phyloP scores from a whole-genome alignment of 2,888 invertebrate genomes.

The Tortrix viridana region DNA sequence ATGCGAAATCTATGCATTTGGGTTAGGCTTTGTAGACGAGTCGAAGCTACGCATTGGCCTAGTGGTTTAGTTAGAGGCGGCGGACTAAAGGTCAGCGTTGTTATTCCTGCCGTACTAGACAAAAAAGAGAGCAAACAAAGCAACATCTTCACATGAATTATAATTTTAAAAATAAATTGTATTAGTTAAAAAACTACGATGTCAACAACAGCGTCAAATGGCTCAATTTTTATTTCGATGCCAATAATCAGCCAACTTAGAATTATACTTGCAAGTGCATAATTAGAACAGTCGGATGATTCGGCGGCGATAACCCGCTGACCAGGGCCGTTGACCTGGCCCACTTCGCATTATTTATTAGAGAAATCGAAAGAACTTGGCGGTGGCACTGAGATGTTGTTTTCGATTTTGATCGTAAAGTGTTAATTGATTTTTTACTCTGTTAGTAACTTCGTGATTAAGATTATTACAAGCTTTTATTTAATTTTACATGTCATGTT shows the following conservation, averaged over 20 bases:
- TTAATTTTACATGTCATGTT: too few relatives aligned
- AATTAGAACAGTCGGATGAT: constrained; percentile 10
- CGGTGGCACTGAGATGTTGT: constrained; percentile 11
- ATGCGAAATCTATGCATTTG: constrained; percentile 18
- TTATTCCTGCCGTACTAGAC: too few relatives aligned
- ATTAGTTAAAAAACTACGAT: too few relatives aligned
- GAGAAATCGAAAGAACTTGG: constrained; percentile 24
- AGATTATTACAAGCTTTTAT: too few relatives aligned
- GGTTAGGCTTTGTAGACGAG: constrained; percentile 15
- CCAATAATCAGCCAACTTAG: background rate
- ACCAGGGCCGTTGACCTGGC: constrained; percentile 28
- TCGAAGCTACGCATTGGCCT: constrained; percentile 14
- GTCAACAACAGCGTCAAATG: too few relatives aligned
- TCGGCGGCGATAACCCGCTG: constrained; percentile 28
- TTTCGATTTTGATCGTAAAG: background rate
- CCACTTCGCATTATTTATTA: constrained; percentile 17
- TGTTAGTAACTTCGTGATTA: too few relatives aligned
- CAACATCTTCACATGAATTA: too few relatives aligned
- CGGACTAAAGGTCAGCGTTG: background rate
- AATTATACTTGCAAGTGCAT: background rate
- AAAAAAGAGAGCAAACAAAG: too few relatives aligned
- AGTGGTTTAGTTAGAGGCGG: constrained; percentile 12
- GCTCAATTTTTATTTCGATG: too few relatives aligned
- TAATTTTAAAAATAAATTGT: too few relatives aligned
- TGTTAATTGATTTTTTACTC: background rate